These are phyloP conservation scores for Urocynchramus pylzowi DNA, from an alignment of 2,113 vertebrate species.

Conservation along the genomic window DNA sequence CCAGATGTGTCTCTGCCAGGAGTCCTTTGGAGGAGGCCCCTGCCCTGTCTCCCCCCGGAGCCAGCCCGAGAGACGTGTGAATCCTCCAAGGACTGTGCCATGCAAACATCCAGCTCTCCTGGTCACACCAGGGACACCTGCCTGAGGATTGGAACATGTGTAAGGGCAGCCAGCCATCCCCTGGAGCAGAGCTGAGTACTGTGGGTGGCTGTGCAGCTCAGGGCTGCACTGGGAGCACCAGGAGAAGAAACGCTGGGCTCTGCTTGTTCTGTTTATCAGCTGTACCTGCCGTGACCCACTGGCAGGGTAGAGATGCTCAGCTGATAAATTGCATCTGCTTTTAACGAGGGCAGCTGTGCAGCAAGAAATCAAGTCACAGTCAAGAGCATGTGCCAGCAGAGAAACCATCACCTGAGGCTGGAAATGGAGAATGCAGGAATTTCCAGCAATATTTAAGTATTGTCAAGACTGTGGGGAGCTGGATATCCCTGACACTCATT, in stretches of 20 bases:
- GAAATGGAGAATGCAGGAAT: neutral
- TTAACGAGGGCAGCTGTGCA: neutral
- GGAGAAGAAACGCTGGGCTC: neutral
- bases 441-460: neutral
- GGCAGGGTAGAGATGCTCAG: neutral
- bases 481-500: neutral
- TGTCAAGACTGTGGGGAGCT: neutral
- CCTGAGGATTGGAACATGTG: accelerated
- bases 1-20: neutral
- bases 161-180: neutral
- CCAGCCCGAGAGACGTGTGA: accelerated
- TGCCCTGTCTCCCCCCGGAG: neutral
- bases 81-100: neutral
- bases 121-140: no score
- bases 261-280: neutral
- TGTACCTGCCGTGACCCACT: neutral
- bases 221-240: neutral
- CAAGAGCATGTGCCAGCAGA: neutral
- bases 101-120: no score
- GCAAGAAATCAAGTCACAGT: neutral
- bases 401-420: neutral
- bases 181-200: neutral
- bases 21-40: neutral
- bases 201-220: neutral
- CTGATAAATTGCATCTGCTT: neutral